These are phyloP conservation scores for zebrafish (Danio rerio) DNA, from an alignment of 2,113 vertebrate genomes.

Conservation along the genomic window DNA sequence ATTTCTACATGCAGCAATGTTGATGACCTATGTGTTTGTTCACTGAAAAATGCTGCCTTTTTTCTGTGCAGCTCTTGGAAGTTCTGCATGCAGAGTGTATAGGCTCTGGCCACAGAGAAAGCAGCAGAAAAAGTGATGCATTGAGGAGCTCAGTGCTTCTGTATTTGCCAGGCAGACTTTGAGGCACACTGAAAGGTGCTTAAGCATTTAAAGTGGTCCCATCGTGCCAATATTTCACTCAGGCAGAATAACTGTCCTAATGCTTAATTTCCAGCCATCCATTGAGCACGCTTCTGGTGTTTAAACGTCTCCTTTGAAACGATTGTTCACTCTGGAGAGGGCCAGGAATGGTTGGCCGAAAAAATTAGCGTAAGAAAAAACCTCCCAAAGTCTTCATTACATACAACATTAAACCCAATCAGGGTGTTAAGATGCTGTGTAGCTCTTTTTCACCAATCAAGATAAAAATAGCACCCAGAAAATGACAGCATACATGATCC, in stretches of 20 bases:
- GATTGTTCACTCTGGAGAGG: neutral
- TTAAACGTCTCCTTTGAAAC: neutral
- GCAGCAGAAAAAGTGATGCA: neutral
- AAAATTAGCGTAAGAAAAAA: constrained; percentile 9
- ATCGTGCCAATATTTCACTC: constrained; percentile 39
- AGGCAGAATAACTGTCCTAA: constrained; percentile 36
- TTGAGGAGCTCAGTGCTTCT: constrained; percentile 8
- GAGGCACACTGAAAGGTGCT: constrained; percentile 23
- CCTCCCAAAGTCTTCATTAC: constrained; percentile 41
- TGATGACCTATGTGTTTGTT: neutral
- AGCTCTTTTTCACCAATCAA: neutral
- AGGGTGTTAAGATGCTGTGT: constrained; percentile 11
- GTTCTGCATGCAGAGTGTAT: neutral
- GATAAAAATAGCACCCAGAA: neutral
- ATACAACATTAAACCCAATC: constrained; percentile 46
- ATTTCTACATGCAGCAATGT: neutral
- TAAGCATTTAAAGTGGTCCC: constrained; percentile 27
- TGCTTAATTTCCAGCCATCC: constrained; percentile 23
- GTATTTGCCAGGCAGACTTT: neutral
- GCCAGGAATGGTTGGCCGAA: neutral
- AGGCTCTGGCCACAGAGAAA: neutral
- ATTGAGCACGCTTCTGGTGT: constrained; percentile 15
- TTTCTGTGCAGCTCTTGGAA: neutral
- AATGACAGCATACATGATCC: neutral
- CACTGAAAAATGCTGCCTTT: neutral